These are phyloP conservation scores for Cephalopholis sonnerati DNA, from an alignment of 2,113 vertebrate genomes.

Conservation along the genomic window DNA sequence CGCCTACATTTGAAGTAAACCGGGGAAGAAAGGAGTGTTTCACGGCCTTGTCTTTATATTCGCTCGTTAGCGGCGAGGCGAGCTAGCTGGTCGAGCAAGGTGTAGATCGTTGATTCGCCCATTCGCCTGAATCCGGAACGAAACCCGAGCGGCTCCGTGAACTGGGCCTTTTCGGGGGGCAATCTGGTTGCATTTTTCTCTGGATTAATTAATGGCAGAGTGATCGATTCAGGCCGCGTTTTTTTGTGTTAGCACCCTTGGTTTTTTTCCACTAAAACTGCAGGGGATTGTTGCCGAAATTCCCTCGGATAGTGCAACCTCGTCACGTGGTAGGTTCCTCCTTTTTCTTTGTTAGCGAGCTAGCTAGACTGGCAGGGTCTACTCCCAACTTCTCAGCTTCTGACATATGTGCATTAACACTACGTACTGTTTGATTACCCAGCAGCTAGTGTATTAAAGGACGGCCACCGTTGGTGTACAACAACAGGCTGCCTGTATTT, in stretches of 20 bases:
- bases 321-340: slow-evolving; percentile 97
- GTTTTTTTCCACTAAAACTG: slow-evolving; percentile 83
- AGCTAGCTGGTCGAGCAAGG: slow-evolving; percentile 75
- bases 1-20: slow-evolving; percentile 50
- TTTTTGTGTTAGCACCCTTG: slow-evolving; percentile 61
- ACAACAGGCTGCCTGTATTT: slow-evolving; percentile 45
- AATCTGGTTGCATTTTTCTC: slow-evolving; percentile 45
- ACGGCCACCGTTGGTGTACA: neutral
- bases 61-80: slow-evolving; percentile 73
- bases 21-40: slow-evolving; percentile 60
- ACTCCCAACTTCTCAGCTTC: slow-evolving; percentile 74
- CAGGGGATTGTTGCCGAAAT: slow-evolving; percentile 91
- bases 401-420: slow-evolving; percentile 44
- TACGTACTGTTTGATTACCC: neutral
- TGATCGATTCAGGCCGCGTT: slow-evolving; percentile 48
- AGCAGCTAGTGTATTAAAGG: neutral
- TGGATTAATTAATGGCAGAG: slow-evolving; percentile 74
- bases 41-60: slow-evolving; percentile 73
- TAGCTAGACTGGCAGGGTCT: slow-evolving; percentile 70
- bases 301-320: slow-evolving; percentile 93
- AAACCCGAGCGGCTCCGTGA: slow-evolving; percentile 68
- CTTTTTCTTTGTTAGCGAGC: slow-evolving; percentile 92
- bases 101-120: slow-evolving; percentile 85
- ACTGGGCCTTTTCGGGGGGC: slow-evolving; percentile 44
- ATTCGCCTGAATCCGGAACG: slow-evolving; percentile 86